Percentiles rank a stretch among this genome's conserved stretches.
These are phyloP conservation scores for Melitaea cinxia DNA, from an alignment of 1,140 invertebrate genomes.

Conservation along the genomic window DNA sequence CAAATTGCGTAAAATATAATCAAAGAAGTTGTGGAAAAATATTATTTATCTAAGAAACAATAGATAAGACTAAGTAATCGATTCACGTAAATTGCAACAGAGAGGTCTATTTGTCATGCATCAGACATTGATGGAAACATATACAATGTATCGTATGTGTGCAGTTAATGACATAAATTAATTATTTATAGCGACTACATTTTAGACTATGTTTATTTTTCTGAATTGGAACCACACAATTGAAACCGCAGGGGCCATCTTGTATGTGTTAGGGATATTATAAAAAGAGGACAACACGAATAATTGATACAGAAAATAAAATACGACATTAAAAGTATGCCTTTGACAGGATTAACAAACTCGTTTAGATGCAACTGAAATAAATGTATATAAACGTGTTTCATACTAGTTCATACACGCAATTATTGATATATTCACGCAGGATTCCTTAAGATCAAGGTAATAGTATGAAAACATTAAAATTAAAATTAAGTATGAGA, in stretches of 20 bases:
- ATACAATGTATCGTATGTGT: background rate
- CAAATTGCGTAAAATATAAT: no score
- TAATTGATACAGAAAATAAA: background rate
- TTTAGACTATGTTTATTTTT: no score
- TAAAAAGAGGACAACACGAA: no score
- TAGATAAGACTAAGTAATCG: background rate
- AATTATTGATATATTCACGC: background rate
- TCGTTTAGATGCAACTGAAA: background rate
- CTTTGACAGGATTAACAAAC: background rate
- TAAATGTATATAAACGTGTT: background rate
- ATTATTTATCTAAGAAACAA: background rate
- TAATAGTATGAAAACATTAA: no score
- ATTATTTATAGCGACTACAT: no score
- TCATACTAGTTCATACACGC: background rate
- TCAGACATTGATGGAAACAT: background rate
- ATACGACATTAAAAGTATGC: background rate
- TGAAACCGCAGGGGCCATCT: no score
- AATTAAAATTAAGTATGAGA: no score
- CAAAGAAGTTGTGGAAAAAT: no score
- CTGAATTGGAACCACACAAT: no score
- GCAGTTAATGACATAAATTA: background rate
- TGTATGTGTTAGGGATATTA: no score
- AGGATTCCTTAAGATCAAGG: no score
- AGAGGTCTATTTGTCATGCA: background rate
- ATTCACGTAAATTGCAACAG: background rate